Conservation (phyloP, 2,113 vertebrate genomes). For the Fulmarus glacialis region DNA sequence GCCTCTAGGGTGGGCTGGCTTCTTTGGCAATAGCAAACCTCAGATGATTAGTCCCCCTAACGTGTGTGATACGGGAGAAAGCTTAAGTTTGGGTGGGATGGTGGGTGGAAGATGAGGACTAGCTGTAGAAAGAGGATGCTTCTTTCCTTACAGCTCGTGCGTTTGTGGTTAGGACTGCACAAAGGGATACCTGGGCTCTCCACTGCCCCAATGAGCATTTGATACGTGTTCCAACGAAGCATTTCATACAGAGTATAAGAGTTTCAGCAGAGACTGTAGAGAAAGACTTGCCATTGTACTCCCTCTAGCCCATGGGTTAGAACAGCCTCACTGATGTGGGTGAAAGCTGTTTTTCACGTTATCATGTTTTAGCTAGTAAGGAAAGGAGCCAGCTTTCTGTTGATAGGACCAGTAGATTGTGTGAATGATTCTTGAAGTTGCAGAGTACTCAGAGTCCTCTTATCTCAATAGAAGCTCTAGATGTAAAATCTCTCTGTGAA, state of each 20-base stretch:
- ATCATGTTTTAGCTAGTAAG: background rate
- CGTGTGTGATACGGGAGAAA: background rate
- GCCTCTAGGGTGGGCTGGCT: background rate
- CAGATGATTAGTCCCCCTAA: too few species aligned
- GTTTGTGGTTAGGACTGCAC: background rate
- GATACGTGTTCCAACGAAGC: background rate
- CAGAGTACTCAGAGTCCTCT: background rate
- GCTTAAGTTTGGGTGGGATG: background rate
- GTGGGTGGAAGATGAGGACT: background rate
- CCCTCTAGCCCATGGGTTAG: background rate
- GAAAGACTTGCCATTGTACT: background rate
- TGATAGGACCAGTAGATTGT: background rate
- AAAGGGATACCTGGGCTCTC: background rate
- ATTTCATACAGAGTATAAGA: background rate
- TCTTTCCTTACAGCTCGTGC: background rate
- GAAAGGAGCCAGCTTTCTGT: background rate
- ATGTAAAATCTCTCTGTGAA: background rate
- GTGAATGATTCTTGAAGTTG: background rate
- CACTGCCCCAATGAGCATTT: background rate
- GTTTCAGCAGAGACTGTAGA: background rate
- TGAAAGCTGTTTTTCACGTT: background rate
- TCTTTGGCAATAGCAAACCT: background rate
- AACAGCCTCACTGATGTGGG: background rate
- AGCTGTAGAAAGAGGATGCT: background rate
- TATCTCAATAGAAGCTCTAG: background rate